phyloP scores from a whole-genome alignment of 2,888 invertebrate species.

The Cartodere bifasciata region DNA sequence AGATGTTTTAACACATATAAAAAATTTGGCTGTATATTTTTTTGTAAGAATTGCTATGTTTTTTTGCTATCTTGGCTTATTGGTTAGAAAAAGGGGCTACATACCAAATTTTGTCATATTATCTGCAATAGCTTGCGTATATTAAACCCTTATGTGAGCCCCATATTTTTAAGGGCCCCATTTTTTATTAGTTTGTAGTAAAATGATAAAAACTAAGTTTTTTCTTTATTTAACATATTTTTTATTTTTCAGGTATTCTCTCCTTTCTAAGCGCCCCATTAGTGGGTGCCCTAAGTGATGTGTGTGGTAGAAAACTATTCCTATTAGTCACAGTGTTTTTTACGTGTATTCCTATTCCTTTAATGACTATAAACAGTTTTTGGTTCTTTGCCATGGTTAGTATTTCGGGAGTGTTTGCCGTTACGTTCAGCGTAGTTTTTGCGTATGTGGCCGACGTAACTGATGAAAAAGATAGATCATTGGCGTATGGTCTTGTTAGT shows the following conservation, averaged over 20 bases:
- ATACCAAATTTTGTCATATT: too few species aligned
- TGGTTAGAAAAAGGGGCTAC: too few species aligned
- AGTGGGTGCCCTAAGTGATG: constrained; percentile 94
- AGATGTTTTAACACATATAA: too few species aligned
- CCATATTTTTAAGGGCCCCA: too few species aligned
- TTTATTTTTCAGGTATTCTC: constrained; percentile 59
- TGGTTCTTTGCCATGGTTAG: constrained; percentile 96
- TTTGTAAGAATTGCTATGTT: too few species aligned
- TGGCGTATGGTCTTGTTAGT: constrained; percentile 84
- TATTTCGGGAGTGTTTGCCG: constrained; percentile 96
- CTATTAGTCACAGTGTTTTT: constrained; percentile 95
- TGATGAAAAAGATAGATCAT: constrained; percentile 86
- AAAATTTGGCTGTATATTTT: too few species aligned
- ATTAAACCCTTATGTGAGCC: too few species aligned
- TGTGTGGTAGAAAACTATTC: constrained; percentile 97
- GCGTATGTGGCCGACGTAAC: constrained; percentile 99
- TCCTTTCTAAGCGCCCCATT: constrained; percentile 92
- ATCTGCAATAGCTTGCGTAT: too few species aligned
- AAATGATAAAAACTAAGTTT: too few species aligned
- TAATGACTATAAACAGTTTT: constrained; percentile 95
- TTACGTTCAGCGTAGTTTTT: constrained; percentile 98
- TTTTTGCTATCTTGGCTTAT: too few species aligned
- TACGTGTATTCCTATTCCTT: constrained; percentile 96
- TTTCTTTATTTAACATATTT: neutral
- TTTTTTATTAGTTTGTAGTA: too few species aligned